A percentile compares a stretch with the other conserved stretches of the same genome.
These are phyloP conservation scores for Cydia fagiglandana DNA, from an alignment of 1,140 invertebrate species.

Conservation along the genomic window DNA sequence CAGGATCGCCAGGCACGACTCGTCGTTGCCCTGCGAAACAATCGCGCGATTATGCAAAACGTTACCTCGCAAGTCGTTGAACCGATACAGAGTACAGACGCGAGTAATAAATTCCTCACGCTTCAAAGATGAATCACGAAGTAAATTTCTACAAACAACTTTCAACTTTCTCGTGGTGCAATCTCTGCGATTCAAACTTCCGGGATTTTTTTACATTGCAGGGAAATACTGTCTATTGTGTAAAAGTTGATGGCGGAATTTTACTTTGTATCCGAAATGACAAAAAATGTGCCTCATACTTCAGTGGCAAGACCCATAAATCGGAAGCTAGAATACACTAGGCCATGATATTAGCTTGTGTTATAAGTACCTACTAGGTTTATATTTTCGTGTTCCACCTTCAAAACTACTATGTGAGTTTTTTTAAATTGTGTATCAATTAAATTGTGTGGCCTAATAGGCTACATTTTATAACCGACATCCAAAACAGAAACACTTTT, in stretches of 20 bases:
- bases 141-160: conserved; percentile 37
- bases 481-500: too few relatives aligned
- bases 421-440: too few relatives aligned
- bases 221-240: conserved; percentile 25
- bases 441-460: too few relatives aligned
- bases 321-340: background rate
- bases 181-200: conserved; percentile 30
- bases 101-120: conserved; percentile 25
- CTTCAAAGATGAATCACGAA: conserved; percentile 32
- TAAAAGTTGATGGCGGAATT: conserved; percentile 29
- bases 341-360: too few relatives aligned
- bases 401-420: too few relatives aligned
- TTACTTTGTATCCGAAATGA: conserved; percentile 33
- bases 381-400: too few relatives aligned
- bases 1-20: conserved; percentile 92
- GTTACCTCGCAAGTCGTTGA: conserved; percentile 30
- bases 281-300: background rate
- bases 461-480: too few relatives aligned
- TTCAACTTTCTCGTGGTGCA: conserved; percentile 35
- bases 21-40: conserved; percentile 87
- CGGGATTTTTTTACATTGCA: conserved; percentile 15
- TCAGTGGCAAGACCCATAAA: background rate
- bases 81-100: conserved; percentile 19
- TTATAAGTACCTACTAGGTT: too few relatives aligned
- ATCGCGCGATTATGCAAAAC: conserved; percentile 25